Base-by-base conservation (phyloP, 2,113 vertebrate species). In the Chauna torquata region DNA sequence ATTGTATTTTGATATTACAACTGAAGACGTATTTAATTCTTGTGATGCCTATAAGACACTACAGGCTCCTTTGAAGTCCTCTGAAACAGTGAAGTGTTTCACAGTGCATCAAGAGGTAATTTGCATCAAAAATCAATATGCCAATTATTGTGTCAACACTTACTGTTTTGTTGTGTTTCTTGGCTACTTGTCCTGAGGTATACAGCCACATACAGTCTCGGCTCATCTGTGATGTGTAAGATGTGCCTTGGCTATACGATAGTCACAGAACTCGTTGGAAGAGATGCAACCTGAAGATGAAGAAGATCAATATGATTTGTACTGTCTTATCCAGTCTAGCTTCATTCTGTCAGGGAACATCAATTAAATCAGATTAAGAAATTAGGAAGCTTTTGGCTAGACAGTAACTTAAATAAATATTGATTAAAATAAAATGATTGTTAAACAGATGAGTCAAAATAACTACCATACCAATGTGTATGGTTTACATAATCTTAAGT, bases 41-140 rank as follows among this genome's bases (percentile, higher is more conserved):
- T 70, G 52, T 14, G 50, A 40, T 92, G 69, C 23, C 78, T 70
- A 1, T 70, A 87, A 94, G 78, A 85, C 93, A 78, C 62, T 44
- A 16, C 61, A 84, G 88, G 65, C 42, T 95, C 52, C 52, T 94
- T 84, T 89, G 81, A 91, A 90, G 64, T 82, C 91, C 68, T 93
- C 85, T 82, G 86, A 83, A 90, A 85, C 76, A 36, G 69, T 47
- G n/a, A 95, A 94, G 54, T 54, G 28, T 95, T 95, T 94, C 89
- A 85, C 78, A 94, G 91, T 27, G 28, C 47, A 87, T 50, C 81
- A 79, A 89, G 81, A 95, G 49, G 68, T 92, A 89, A 96, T 92
- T 96, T 94, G 82, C 87, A 93, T 74, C 58, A 70, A 95, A 74
- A 96, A 92, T 82, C 88, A 95, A 94, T 96, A 96, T 82, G 84